These are phyloP conservation scores for Papilio dardanus DNA, from an alignment of 1,140 invertebrate species.

Conservation along the genomic window DNA sequence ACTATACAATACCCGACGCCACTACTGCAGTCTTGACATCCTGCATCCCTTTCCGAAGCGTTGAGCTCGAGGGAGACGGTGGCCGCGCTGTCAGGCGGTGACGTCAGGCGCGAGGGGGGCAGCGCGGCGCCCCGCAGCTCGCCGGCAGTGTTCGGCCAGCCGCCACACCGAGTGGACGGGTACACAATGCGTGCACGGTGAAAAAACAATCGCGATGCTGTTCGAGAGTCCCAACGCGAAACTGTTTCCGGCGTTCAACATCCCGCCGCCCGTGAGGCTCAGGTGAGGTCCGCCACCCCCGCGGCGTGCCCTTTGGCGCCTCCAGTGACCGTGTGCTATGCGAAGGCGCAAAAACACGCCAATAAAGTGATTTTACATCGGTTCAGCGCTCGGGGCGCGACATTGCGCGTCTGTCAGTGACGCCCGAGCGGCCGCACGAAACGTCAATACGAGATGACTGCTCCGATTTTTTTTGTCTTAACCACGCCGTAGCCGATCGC, in stretches of 20 bases:
- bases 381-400: constrained; percentile 50
- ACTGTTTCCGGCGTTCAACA: constrained; percentile 80
- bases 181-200: constrained; percentile 73
- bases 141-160: constrained; percentile 69
- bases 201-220: constrained; percentile 52
- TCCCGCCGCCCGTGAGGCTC: constrained; percentile 78
- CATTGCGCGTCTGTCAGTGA: constrained; percentile 55
- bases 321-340: constrained; percentile 58
- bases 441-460: constrained; percentile 68
- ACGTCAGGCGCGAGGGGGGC: constrained; percentile 54
- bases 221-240: constrained; percentile 80
- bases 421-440: constrained; percentile 55
- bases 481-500: constrained; percentile 40
- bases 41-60: constrained; percentile 41
- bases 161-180: constrained; percentile 61
- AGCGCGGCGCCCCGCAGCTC: constrained; percentile 49
- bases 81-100: constrained; percentile 50
- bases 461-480: constrained; percentile 58
- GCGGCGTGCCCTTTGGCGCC: constrained; percentile 41
- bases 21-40: constrained; percentile 51
- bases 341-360: constrained; percentile 58
- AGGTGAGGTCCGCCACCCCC: constrained; percentile 64
- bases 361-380: constrained; percentile 56
- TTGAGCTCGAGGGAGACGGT: constrained; percentile 44
- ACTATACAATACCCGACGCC: constrained; percentile 56